phyloP scores from a whole-genome alignment of 2,113 vertebrate species.

The Coreoperca whiteheadi region DNA sequence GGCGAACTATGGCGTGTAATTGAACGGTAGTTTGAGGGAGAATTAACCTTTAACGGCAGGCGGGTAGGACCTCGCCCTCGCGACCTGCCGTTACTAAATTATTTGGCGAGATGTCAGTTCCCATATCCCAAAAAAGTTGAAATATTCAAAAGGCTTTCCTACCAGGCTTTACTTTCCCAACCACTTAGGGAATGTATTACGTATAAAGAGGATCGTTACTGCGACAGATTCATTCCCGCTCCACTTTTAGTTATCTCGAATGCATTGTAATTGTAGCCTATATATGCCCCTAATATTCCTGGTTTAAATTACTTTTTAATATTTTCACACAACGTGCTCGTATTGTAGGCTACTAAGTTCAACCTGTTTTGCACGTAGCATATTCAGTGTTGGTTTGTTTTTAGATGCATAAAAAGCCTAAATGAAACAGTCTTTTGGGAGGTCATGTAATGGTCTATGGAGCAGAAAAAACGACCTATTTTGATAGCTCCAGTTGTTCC shows the following conservation, averaged over 20 bases:
- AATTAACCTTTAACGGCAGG: conserved; percentile 78
- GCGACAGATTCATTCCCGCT: not conserved
- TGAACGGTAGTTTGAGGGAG: conserved; percentile 71
- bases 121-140: conserved; percentile 42
- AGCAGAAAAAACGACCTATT: not conserved
- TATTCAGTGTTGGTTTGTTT: not conserved
- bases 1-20: conserved; percentile 66
- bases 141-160: conserved; percentile 38
- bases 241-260: not conserved
- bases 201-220: conserved; percentile 14
- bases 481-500: not conserved
- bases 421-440: not conserved
- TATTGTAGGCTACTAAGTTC: not conserved
- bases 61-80: conserved; percentile 44
- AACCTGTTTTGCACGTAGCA: not conserved
- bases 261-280: not conserved
- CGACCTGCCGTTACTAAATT: conserved; percentile 73
- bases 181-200: conserved; percentile 11
- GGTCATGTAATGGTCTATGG: not conserved
- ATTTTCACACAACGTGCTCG: not conserved
- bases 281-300: not conserved
- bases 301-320: not conserved
- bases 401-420: not conserved
- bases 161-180: not conserved
- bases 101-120: conserved; percentile 63